phyloP scores from a whole-genome alignment of 1,140 invertebrate species.

The Nomia melanderi region DNA sequence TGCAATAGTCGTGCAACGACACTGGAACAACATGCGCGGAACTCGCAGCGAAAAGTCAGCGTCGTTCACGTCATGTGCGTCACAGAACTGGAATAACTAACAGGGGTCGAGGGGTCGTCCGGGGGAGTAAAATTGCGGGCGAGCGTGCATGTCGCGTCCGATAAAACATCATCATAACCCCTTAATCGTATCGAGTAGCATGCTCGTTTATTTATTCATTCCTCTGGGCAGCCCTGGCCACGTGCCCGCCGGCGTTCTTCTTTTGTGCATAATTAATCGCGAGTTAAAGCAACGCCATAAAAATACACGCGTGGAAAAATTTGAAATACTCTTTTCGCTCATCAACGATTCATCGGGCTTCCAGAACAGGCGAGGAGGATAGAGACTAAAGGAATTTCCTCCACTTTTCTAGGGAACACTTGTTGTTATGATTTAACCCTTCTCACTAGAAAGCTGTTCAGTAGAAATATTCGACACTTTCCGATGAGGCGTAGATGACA shows the following conservation, averaged over 20 bases:
- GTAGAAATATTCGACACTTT: too few relatives aligned
- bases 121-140: constrained; percentile 10
- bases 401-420: too few relatives aligned
- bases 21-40: background rate
- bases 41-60: background rate
- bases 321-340: constrained; percentile 28
- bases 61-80: too few relatives aligned
- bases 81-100: too few relatives aligned
- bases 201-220: constrained; percentile 28
- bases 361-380: background rate
- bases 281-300: constrained; percentile 11
- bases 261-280: constrained; percentile 44
- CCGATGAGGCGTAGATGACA: too few relatives aligned
- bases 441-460: too few relatives aligned
- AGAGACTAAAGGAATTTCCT: background rate
- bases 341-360: constrained; percentile 32
- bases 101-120: too few relatives aligned
- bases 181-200: constrained; percentile 15
- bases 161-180: constrained; percentile 16
- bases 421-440: too few relatives aligned
- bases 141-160: background rate
- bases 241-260: constrained; percentile 8
- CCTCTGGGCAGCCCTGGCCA: background rate
- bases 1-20: background rate
- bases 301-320: constrained; percentile 9